phyloP scores from a whole-genome alignment of 2,888 invertebrate genomes.

The Drosophila hawaiiensis region DNA sequence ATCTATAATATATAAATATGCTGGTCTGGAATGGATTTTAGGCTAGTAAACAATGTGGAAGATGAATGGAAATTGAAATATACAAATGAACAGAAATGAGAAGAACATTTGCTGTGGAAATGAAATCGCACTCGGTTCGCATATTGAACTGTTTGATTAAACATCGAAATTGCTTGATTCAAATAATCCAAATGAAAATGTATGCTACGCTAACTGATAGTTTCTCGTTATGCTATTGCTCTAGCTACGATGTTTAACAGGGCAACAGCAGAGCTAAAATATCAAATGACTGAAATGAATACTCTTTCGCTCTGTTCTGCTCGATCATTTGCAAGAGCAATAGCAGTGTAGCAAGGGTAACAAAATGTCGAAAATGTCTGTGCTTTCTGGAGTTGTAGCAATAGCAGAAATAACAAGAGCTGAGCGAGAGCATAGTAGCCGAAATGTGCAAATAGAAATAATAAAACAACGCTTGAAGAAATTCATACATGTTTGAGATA shows the following conservation, averaged over 20 bases:
- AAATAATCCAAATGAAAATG: neutral
- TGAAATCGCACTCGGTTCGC: neutral
- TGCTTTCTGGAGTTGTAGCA: neutral
- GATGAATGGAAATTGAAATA: conserved; percentile 7
- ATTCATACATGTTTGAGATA: neutral
- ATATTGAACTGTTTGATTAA: neutral
- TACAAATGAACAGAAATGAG: neutral
- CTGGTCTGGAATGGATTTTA: no score
- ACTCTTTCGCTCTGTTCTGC: neutral
- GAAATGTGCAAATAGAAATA: neutral
- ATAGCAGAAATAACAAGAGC: neutral
- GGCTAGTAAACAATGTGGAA: no score
- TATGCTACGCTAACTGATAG: neutral
- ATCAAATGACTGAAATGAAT: neutral
- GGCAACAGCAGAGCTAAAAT: neutral
- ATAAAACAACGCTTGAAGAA: neutral
- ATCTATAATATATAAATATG: neutral
- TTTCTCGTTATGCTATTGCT: no score
- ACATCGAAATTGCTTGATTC: neutral
- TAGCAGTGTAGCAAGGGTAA: no score
- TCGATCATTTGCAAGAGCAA: neutral
- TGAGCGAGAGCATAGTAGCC: neutral
- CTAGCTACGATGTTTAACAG: no score
- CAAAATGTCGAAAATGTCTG: no score
- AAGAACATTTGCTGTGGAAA: neutral